Evolutionary conservation across 1,140 invertebrate species (phyloP).

Genomic region (Sminthurides bifidus): DNA sequence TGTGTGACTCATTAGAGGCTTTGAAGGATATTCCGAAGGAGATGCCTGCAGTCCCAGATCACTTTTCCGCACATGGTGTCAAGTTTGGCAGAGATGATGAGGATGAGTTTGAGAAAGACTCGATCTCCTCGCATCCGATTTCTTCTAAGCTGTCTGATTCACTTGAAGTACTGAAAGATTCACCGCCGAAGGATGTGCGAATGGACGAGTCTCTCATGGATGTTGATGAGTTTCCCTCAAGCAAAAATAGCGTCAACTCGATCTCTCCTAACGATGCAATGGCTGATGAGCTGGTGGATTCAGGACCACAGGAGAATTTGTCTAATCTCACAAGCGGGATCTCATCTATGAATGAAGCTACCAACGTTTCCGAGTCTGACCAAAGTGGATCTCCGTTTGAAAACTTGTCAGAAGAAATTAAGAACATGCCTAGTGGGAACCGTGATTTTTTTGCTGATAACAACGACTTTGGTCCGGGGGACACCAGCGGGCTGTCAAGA

Average conservation of each 20-base stretch:
- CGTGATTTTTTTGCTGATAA: no score
- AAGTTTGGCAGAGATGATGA: conserved; percentile 7
- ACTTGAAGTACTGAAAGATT: conserved; percentile 26
- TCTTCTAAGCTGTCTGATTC: conserved; percentile 25
- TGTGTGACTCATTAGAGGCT: conserved; percentile 14
- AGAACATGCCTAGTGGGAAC: no score
- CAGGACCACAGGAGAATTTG: no score
- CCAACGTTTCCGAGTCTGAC: no score
- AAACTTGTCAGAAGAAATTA: no score
- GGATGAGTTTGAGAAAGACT: conserved; percentile 27
- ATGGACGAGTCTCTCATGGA: conserved; percentile 24
- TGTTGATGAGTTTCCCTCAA: conserved; percentile 19
- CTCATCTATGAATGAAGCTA: no score
- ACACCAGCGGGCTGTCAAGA: no score
- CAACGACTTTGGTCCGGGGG: no score
- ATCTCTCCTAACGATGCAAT: conserved; percentile 15
- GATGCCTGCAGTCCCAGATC: conserved; percentile 19
- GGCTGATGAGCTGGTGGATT: conserved; percentile 24
- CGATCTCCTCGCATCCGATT: conserved; percentile 16
- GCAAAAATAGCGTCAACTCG: conserved; percentile 19
- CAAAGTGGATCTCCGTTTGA: no score
- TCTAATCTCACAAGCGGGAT: no score
- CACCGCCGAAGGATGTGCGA: conserved; percentile 19
- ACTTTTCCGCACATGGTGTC: conserved; percentile 6
- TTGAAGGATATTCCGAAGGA: conserved; percentile 13